Evolutionary conservation across 2,888 invertebrate genomes (phyloP).

Genomic region (Lepidonotus clava): DNA sequence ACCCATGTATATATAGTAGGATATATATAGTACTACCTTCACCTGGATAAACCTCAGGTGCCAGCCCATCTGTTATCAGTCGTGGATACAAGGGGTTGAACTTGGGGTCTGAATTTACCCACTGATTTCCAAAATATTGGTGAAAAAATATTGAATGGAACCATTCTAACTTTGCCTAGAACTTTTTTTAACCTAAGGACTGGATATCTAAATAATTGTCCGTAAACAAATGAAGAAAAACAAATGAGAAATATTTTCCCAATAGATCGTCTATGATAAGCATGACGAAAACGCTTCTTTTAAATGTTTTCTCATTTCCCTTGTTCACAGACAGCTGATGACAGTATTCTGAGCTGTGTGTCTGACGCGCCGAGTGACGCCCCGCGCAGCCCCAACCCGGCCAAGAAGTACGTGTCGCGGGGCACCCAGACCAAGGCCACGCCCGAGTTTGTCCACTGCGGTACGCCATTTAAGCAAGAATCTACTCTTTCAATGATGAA

Average conservation of each 20-base stretch:
- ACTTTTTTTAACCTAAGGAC: too few relatives aligned
- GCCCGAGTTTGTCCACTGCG: constrained; percentile 31
- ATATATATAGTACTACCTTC: too few relatives aligned
- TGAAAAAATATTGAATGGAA: too few relatives aligned
- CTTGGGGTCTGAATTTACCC: too few relatives aligned
- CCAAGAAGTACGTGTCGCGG: constrained; percentile 27
- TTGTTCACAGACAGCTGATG: neutral
- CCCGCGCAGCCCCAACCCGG: neutral
- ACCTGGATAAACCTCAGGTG: too few relatives aligned
- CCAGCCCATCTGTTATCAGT: too few relatives aligned
- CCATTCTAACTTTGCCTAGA: too few relatives aligned
- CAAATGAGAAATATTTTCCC: neutral
- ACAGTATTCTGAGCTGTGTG: neutral
- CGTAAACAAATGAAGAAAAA: too few relatives aligned
- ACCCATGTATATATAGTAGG: too few relatives aligned
- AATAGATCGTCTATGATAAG: neutral
- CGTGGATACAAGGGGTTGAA: too few relatives aligned
- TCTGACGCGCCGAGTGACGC: neutral
- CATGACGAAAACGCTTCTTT: neutral
- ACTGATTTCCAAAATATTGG: too few relatives aligned
- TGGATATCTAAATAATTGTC: too few relatives aligned
- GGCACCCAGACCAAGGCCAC: constrained; percentile 29
- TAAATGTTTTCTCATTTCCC: neutral
- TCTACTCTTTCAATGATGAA: neutral
- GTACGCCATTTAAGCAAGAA: neutral